Base-by-base conservation (phyloP, 2,113 vertebrate species). In the Tragelaphus buxtoni region DNA sequence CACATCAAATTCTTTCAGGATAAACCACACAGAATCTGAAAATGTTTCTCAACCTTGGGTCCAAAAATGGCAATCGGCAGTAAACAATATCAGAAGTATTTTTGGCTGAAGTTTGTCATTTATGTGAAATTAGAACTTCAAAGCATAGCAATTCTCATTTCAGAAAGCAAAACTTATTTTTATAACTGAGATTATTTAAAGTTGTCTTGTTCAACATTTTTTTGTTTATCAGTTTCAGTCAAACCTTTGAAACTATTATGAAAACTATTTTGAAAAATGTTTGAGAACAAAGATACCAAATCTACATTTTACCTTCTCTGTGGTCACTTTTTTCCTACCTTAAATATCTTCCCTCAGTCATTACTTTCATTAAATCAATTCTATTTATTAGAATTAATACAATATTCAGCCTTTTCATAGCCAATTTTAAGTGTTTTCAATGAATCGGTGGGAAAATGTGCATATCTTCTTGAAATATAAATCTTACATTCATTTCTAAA, bases 261-360 rank as follows among this genome's bases (percentile, higher is more conserved):
- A 90, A 94, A 77, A 85, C 72, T 42, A 90, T 96, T 84, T 81
- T 97, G 74, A 95, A 97, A 97, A 69, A 53, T 84, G 17, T 4
- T 35, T 82, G 89, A 84, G 53, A 63, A 93, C 22, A 74, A 91
- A 93, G 47, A 88, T 7, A 95, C 6, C 16, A 89, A 79, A 95
- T 39, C 22, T 93, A 90, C 32, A 60, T 93, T 16, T 51, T 76
- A 60, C 7, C 39, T 80, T 88, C 5, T 85, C 30, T 56, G 4
- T 89, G 39, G 79, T 30, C 35, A 53, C 51, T 76, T 51, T 76
- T 55, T 61, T 4, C 65, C 60, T 51, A 77, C 17, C 12, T 58
- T 77, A 95, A 88, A 63, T 42, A 94, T 53, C n/a, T 69, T 91
- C n/a, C 51, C 17, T 87, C 16, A 26, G 22, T 80, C 58, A 74